These are phyloP conservation scores for Ammodytes marinus DNA, from an alignment of 2,113 vertebrate genomes.

Conservation along the genomic window DNA sequence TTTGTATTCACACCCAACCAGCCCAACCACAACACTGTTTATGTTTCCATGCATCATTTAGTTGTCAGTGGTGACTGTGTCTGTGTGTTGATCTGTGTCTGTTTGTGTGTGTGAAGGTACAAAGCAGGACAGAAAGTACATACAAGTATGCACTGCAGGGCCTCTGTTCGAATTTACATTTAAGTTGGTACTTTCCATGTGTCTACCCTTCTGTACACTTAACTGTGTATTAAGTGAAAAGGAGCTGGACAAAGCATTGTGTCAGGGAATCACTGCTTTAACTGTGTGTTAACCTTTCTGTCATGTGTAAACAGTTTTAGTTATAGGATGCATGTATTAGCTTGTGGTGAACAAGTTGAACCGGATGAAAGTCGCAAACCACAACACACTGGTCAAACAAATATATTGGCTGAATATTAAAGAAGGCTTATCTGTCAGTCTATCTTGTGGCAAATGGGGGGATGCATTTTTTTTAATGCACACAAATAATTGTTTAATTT, in stretches of 20 bases:
- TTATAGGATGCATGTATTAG: background rate
- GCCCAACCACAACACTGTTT: constrained; percentile 11
- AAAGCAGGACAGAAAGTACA: background rate
- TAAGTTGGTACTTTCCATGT: too few species aligned
- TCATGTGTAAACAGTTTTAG: background rate
- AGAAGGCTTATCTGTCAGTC: too few species aligned
- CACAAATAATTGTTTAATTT: too few species aligned
- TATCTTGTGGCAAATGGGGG: too few species aligned
- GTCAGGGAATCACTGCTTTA: background rate
- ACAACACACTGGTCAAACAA: too few species aligned
- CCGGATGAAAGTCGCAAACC: too few species aligned
- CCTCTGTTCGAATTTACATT: background rate
- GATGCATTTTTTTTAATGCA: too few species aligned
- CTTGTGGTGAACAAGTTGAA: constrained; percentile 10
- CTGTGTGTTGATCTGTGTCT: background rate
- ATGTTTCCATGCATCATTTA: constrained; percentile 46
- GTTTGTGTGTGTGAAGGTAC: background rate
- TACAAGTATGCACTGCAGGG: background rate
- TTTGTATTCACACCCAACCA: background rate
- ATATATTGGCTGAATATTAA: too few species aligned
- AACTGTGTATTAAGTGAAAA: background rate
- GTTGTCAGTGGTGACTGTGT: background rate
- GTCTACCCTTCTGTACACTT: background rate
- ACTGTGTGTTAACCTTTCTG: background rate
- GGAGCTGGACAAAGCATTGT: background rate